Base-by-base conservation (phyloP, 2,888 invertebrate species). In the Agrilus mali region DNA sequence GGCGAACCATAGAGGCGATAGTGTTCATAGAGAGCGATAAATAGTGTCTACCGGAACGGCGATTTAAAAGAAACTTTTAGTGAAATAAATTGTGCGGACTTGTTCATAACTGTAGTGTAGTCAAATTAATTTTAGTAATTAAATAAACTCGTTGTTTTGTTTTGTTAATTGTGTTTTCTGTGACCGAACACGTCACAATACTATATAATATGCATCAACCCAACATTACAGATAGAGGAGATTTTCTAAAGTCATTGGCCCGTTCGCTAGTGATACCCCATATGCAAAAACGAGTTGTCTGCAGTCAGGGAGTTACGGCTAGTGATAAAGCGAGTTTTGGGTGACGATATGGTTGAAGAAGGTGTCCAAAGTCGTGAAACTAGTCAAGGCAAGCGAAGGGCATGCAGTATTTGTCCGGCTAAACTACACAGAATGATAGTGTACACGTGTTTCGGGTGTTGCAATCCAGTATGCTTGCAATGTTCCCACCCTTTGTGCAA, bases 291-390 rank as follows among this genome's bases (percentile, higher is more conserved):
- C 44, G 44, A 44, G 44, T 43, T 16, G 16, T 44, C 20, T 43
- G 43, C 39, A 41, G 42, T 43, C 42, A 43, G 36, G 10, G 10
- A 36, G 36, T 36, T 36, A 36, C 42, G 33, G 42, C 41, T 48
- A 49, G 47, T 46, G 43, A 43, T 50, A 47, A 49, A 49, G 41
- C 45, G 51, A 48, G 45, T 52, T 42, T 14, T 36, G 13, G 36
- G 36, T 36, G 36, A 36, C 13, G 36, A 36, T 36, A 47, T 52
- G 39, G 50, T 34, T 42, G 46, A 49, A 5, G 40, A 20, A 20
- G 20, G 46, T 40, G 47, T 40, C 47, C 38, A 45, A 48, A 50
- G 46, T 49, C 49, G 6, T 20, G 49, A 47, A 46, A 46, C 44
- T 46, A 43, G 44, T 39, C 45, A 49, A 40, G 42, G 46, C 47